Evolutionary conservation across 2,797 vertebrate species (phyloP).

Genomic region (Tolypeutes matacus): DNA sequence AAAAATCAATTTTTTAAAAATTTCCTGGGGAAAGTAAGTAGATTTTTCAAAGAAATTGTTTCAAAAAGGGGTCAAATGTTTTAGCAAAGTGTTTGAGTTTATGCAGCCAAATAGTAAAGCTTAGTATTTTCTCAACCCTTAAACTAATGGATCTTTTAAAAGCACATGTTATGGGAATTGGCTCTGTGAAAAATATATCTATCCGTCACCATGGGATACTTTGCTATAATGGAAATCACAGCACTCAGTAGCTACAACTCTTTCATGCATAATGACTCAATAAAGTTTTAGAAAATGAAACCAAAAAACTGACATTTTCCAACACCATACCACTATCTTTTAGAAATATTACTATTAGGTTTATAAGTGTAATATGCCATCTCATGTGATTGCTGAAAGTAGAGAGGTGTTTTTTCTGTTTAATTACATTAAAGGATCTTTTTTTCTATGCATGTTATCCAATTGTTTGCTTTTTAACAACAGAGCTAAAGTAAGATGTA

Average conservation of each 20-base stretch:
- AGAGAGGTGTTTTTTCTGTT: slow-evolving; percentile 61
- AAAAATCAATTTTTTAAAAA: neutral
- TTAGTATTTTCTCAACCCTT: slow-evolving; percentile 55
- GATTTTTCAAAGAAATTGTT: slow-evolving; percentile 70
- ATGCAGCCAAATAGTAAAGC: slow-evolving; percentile 52
- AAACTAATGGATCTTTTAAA: slow-evolving; percentile 55
- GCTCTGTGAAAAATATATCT: slow-evolving; percentile 4
- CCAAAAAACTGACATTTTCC: slow-evolving; percentile 50
- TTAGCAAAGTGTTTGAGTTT: slow-evolving; percentile 52
- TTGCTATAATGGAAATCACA: slow-evolving; percentile 26
- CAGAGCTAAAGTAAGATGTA: slow-evolving; percentile 63
- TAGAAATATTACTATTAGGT: neutral
- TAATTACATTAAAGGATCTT: slow-evolving; percentile 23
- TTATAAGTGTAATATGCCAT: neutral
- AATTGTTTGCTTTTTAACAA: slow-evolving; percentile 62
- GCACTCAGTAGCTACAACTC: neutral
- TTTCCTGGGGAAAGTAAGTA: slow-evolving; percentile 67
- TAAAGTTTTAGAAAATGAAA: slow-evolving; percentile 57
- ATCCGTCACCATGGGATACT: slow-evolving; percentile 5
- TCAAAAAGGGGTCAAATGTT: slow-evolving; percentile 58
- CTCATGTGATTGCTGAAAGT: slow-evolving; percentile 49
- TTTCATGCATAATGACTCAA: slow-evolving; percentile 23
- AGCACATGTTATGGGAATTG: neutral
- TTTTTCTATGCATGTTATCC: slow-evolving; percentile 23
- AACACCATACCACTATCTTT: neutral